Conservation (phyloP, 2,797 vertebrate species). For the Pampus argenteus region DNA sequence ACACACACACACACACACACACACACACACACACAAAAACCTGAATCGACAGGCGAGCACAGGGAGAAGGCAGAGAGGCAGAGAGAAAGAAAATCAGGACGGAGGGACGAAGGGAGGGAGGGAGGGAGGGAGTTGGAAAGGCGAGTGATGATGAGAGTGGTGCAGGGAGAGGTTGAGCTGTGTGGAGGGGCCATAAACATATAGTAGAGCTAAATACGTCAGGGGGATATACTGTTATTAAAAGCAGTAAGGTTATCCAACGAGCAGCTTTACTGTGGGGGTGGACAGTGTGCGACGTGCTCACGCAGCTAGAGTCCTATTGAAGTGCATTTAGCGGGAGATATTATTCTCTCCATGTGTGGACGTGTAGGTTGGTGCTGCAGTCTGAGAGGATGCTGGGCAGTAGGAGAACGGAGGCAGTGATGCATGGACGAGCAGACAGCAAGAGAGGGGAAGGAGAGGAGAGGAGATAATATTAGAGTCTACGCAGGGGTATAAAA, state of each 20-base stretch:
- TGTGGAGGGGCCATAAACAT: slow-evolving; percentile 51
- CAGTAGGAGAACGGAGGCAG: slow-evolving; percentile 43
- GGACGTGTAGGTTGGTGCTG: slow-evolving; percentile 41
- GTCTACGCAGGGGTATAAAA: slow-evolving; percentile 20
- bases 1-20: neutral
- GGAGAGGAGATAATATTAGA: slow-evolving; percentile 50
- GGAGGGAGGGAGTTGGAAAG: slow-evolving; percentile 20
- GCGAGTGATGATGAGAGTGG: slow-evolving; percentile 11
- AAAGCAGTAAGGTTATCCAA: slow-evolving; percentile 63
- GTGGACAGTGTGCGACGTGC: slow-evolving; percentile 47
- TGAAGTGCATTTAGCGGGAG: slow-evolving; percentile 44
- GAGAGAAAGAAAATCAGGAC: slow-evolving; percentile 20
- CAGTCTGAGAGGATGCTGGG: slow-evolving; percentile 48
- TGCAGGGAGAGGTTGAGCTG: slow-evolving; percentile 44
- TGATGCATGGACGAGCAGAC: slow-evolving; percentile 60
- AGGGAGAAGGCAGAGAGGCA: slow-evolving; percentile 5
- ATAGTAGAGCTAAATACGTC: slow-evolving; percentile 61
- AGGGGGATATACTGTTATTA: slow-evolving; percentile 61
- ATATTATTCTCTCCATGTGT: slow-evolving; percentile 24
- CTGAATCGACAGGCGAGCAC: slow-evolving; percentile 22
- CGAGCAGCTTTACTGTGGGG: slow-evolving; percentile 43
- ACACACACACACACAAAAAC: neutral
- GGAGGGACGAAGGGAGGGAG: slow-evolving; percentile 18
- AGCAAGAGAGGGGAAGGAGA: slow-evolving; percentile 25
- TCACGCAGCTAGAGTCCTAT: slow-evolving; percentile 45